A percentile compares a stretch with the other conserved stretches of the same genome.
These are phyloP conservation scores for Alligator sinensis DNA, from an alignment of 2,113 vertebrate species.

Conservation along the genomic window DNA sequence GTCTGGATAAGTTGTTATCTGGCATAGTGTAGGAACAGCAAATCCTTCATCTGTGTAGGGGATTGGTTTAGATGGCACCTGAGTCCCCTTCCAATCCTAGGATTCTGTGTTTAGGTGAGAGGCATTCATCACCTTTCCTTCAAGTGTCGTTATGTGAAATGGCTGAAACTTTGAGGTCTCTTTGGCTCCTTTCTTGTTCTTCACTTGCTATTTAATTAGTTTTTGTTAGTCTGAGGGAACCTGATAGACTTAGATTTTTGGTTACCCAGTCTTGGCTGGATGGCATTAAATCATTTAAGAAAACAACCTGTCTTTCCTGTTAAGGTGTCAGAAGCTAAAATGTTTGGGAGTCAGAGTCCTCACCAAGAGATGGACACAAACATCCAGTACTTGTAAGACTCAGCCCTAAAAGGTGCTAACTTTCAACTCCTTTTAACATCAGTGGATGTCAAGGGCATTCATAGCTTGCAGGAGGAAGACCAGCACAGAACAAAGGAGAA, in stretches of 20 bases:
- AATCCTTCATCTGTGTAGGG: too few species aligned
- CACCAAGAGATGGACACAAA: rapidly evolving
- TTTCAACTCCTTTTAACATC: neutral
- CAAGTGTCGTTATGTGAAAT: neutral
- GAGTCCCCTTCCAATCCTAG: too few species aligned
- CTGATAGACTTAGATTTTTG: neutral
- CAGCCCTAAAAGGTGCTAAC: neutral
- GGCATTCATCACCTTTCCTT: neutral
- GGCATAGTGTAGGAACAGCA: too few species aligned
- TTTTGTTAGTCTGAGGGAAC: neutral
- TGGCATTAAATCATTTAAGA: neutral
- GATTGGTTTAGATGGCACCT: too few species aligned
- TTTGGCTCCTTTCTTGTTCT: neutral
- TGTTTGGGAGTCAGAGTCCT: too few species aligned
- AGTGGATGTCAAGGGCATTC: rapidly evolving
- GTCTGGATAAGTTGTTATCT: too few species aligned
- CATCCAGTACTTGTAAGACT: rapidly evolving
- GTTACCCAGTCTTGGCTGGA: neutral
- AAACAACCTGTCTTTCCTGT: neutral
- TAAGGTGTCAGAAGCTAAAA: rapidly evolving
- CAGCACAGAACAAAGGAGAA: neutral
- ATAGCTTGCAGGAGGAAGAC: neutral
- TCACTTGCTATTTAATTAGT: neutral
- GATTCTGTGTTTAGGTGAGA: neutral
- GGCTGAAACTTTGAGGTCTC: neutral